Evolutionary conservation across 2,888 invertebrate genomes (phyloP).

Genomic region (Trilocha varians): DNA sequence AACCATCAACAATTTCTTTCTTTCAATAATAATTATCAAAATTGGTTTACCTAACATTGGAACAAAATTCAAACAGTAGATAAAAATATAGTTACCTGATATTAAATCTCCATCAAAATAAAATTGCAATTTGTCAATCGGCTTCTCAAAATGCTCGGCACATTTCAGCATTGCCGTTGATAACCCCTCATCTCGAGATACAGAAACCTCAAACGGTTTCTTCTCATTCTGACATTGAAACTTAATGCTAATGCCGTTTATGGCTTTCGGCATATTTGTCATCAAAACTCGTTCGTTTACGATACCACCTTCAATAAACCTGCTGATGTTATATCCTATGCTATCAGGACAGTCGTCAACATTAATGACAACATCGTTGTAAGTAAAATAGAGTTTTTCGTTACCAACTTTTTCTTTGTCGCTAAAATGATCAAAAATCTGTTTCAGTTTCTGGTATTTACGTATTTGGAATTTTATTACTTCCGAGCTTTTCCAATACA

Average conservation of each 20-base stretch:
- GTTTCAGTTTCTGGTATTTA: conserved; percentile 46
- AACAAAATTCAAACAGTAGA: too few species aligned
- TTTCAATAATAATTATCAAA: too few species aligned
- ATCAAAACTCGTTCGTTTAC: conserved; percentile 35
- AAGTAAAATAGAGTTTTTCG: conserved; percentile 49
- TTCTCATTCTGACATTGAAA: conserved; percentile 59
- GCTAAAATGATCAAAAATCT: conserved; percentile 51
- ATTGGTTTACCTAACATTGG: too few species aligned
- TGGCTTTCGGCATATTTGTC: conserved; percentile 8
- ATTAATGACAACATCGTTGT: conserved; percentile 47
- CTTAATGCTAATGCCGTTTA: conserved; percentile 44
- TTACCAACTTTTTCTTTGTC: conserved; percentile 36
- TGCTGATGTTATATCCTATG: conserved; percentile 49
- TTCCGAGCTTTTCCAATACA: conserved; percentile 57
- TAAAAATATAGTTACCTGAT: too few species aligned
- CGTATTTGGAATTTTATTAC: conserved; percentile 49
- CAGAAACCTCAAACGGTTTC: conserved; percentile 36
- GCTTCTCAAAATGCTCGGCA: conserved; percentile 54
- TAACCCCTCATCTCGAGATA: conserved; percentile 43
- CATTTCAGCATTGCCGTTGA: conserved; percentile 53
- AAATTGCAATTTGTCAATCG: conserved; percentile 52
- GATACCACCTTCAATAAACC: conserved; percentile 63
- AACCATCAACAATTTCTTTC: too few species aligned
- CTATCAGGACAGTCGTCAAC: conserved; percentile 53
- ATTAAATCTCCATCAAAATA: conserved; percentile 70